Evolutionary conservation across 2,888 invertebrate species (phyloP), one percentile per base, ranked within the genome.

Genomic region (Acrobeloides nanus): DNA sequence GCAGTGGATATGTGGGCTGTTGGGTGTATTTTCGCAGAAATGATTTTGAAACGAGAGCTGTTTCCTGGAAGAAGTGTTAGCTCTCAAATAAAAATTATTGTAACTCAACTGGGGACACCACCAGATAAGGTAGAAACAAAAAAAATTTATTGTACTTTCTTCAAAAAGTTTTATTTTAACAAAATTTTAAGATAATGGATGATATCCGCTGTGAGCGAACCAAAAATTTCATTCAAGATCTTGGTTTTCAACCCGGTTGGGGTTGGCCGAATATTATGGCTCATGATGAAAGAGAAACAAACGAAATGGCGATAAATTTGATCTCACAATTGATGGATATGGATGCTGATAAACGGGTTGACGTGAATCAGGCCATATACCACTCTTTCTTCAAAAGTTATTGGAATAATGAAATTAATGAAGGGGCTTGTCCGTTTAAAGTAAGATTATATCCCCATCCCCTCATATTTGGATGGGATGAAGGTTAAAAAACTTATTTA

Each of bases 1-100:
- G 66, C 65, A 27, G 68, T 68, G 17, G 68, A 68, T 40, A 64
- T 68, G 64, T 68, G 68, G 66, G 67, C 68, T 3, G 65, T 68
- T 20, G 68, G 66, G 37, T 68, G 68, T 38, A 68, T 68, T 44
- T 58, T 65, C 45, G 68, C 61, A 17, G 68, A 68, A 50, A 68
- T 68, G 68, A 53, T 66, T 29, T 50, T 64, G n/a, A 41, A 62
- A 26, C 52, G 61, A 24, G 66, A 66, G 38, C 38, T 66, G 3
- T 60, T 68, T 35, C 64, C 68, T 1, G 66, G 66, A 27, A 55
- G 66, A 51, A 63, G 62, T 47, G 68, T 68, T 23, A 55, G 62
- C 6, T 59, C 57, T 10, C 68, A 69, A 49, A 69, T 69, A 41
- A 64, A 66, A 43, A 59, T 68, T 29, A 51, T 68, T 20, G 45